Evolutionary conservation across 2,113 vertebrate genomes (phyloP).

Genomic region (Peromyscus maniculatus): DNA sequence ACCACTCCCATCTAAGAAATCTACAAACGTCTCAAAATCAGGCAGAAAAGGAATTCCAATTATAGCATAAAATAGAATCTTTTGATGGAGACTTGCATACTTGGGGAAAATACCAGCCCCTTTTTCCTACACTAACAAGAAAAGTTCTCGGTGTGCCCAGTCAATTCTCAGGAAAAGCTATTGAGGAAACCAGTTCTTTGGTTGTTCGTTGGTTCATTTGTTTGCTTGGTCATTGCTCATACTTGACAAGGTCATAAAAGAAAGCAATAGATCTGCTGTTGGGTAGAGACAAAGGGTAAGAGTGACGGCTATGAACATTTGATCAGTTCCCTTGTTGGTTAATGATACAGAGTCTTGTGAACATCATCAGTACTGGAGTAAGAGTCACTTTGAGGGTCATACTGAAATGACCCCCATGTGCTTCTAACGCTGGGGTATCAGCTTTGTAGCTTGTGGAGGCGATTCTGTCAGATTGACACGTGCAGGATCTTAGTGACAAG

Average conservation of each 20-base stretch:
- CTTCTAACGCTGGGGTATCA: background rate
- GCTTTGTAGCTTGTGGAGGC: background rate
- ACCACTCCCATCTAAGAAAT: background rate
- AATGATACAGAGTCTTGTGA: background rate
- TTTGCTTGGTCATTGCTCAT: background rate
- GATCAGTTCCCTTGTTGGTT: background rate
- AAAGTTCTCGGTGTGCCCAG: background rate
- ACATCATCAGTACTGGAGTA: background rate
- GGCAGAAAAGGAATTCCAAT: background rate
- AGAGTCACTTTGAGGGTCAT: background rate
- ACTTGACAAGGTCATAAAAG: background rate
- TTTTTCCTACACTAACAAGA: too few species aligned
- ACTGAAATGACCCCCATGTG: too few species aligned
- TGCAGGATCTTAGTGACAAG: background rate
- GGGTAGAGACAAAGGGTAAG: background rate
- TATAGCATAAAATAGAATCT: background rate
- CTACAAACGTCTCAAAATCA: background rate
- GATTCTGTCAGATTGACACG: background rate
- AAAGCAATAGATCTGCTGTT: background rate
- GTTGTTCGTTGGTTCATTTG: background rate
- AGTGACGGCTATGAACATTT: background rate
- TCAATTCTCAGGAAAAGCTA: background rate
- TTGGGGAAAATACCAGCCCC: background rate
- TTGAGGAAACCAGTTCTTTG: background rate
- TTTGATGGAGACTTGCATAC: background rate